phyloP scores from a whole-genome alignment of 2,888 invertebrate species.

The Punctoribates punctum region DNA sequence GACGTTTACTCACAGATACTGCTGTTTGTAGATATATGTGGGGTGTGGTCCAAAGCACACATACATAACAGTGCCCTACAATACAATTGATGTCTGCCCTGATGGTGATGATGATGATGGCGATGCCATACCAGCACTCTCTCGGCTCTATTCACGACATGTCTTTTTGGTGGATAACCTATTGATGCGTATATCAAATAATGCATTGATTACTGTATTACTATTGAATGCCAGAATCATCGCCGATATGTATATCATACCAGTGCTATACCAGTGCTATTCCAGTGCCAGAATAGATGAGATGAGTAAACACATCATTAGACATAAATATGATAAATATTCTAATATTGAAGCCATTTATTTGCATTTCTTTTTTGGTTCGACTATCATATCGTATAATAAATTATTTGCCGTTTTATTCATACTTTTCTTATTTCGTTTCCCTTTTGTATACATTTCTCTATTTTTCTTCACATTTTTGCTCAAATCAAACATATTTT shows the following conservation, averaged over 20 bases:
- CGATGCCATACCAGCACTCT: slow-evolving; percentile 15
- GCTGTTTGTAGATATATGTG: neutral
- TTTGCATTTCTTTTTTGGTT: slow-evolving; percentile 10
- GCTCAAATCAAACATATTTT: too few species aligned
- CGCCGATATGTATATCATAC: neutral
- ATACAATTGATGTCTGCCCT: slow-evolving; percentile 20
- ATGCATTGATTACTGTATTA: neutral
- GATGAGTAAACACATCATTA: slow-evolving; percentile 28
- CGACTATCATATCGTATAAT: neutral
- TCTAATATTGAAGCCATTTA: slow-evolving; percentile 11
- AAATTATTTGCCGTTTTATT: slow-evolving; percentile 12
- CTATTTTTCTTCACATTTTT: too few species aligned
- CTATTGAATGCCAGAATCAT: slow-evolving; percentile 1
- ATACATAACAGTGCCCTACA: neutral
- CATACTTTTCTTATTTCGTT: neutral
- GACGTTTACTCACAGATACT: slow-evolving; percentile 11
- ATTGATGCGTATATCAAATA: slow-evolving; percentile 17
- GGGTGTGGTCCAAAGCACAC: slow-evolving; percentile 18
- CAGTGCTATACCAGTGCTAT: neutral
- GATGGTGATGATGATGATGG: slow-evolving; percentile 32
- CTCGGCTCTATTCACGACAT: neutral
- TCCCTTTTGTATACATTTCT: neutral
- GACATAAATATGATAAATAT: slow-evolving; percentile 21
- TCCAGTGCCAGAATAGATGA: neutral
- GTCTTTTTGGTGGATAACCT: slow-evolving; percentile 12